These are phyloP conservation scores for Automeris io DNA, from an alignment of 2,888 invertebrate genomes.

Conservation along the genomic window DNA sequence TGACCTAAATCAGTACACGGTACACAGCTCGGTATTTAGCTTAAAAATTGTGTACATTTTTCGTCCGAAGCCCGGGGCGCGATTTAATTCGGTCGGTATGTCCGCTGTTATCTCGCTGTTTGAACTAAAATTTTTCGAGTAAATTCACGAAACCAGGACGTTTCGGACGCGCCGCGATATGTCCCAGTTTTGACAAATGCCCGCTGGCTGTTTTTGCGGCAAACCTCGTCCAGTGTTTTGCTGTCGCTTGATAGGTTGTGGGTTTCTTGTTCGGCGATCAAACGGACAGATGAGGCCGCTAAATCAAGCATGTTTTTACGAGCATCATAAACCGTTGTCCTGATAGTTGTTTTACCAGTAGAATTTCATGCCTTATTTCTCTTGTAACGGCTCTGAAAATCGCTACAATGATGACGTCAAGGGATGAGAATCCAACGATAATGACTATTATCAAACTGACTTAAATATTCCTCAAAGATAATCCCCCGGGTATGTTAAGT, in stretches of 20 bases:
- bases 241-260: not conserved
- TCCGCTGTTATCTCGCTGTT: conserved; percentile 5
- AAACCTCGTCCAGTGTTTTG: not conserved
- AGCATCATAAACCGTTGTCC: too few species aligned
- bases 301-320: too few species aligned
- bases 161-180: conserved; percentile 1
- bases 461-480: too few species aligned
- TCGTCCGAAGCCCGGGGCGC: conserved; percentile 4
- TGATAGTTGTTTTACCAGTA: too few species aligned
- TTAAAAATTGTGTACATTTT: conserved; percentile 7
- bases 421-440: too few species aligned
- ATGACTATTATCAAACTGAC: too few species aligned
- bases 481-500: too few species aligned
- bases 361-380: too few species aligned
- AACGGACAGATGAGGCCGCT: too few species aligned
- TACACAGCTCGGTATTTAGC: conserved; percentile 5
- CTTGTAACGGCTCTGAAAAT: too few species aligned
- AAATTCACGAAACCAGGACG: conserved; percentile 4
- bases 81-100: conserved; percentile 5
- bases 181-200: conserved; percentile 10
- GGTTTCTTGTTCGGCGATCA: not conserved
- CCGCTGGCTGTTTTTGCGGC: not conserved
- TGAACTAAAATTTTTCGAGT: conserved; percentile 5
- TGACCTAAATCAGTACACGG: conserved; percentile 7
- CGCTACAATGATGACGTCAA: too few species aligned